Percentiles rank a stretch among this genome's conserved stretches.
Conservation (phyloP, 2,113 vertebrate genomes). For the Sylvia atricapilla region DNA sequence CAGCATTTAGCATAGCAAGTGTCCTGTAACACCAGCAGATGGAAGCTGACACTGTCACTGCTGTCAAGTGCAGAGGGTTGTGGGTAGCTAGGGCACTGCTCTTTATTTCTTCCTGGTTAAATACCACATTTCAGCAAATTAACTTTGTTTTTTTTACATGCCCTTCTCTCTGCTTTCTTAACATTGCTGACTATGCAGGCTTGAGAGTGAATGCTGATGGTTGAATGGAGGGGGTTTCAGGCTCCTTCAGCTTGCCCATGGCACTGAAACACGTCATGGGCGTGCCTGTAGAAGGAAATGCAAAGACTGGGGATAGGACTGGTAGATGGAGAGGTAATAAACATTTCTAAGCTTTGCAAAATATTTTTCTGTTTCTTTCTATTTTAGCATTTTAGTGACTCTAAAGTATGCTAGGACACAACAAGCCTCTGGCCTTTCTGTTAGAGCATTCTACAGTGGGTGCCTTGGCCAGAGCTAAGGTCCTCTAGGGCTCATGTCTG, state of each 20-base stretch:
- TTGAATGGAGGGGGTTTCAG: not conserved
- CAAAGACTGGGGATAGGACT: not conserved
- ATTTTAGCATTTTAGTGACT: not conserved
- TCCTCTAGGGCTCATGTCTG: not conserved
- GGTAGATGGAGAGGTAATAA: not conserved
- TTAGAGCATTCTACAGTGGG: not conserved
- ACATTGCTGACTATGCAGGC: not conserved
- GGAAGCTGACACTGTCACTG: slow-evolving; percentile 53
- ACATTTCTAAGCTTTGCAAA: not conserved
- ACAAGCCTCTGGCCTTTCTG: not conserved
- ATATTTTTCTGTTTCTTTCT: not conserved
- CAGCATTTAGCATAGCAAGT: slow-evolving; percentile 34
- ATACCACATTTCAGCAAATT: slow-evolving; percentile 34
- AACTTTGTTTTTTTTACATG: slow-evolving; percentile 38
- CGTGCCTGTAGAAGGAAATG: not conserved
- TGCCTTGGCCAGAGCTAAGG: not conserved
- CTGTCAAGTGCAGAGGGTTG: not conserved
- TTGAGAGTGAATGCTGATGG: not conserved
- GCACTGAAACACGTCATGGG: not conserved
- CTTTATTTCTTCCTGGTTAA: slow-evolving; percentile 40
- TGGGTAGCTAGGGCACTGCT: slow-evolving; percentile 27
- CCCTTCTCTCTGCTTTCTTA: not conserved
- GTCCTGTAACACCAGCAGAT: slow-evolving; percentile 46
- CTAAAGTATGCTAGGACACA: not conserved
- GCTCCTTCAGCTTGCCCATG: not conserved